Evolutionary conservation across 1,140 invertebrate species (phyloP).

Genomic region (Hyposmocoma kahamanoa): DNA sequence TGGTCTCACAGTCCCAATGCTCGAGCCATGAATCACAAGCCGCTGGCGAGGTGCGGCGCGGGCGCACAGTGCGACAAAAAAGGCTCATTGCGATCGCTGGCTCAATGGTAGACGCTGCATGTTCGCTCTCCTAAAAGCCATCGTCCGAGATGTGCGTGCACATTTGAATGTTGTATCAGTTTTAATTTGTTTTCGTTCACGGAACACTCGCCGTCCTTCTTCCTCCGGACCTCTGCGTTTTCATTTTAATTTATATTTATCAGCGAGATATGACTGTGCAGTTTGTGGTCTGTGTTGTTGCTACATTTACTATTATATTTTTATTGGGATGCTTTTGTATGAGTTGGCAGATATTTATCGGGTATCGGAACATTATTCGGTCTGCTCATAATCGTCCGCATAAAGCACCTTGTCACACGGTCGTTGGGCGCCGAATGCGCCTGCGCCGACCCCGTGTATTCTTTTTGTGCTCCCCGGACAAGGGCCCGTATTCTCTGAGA

Average conservation of each 20-base stretch:
- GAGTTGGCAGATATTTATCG: slow-evolving; percentile 72
- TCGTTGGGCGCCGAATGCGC: slow-evolving; percentile 64
- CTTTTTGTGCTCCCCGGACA: slow-evolving; percentile 62
- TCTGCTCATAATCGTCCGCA: slow-evolving; percentile 68
- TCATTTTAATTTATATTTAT: slow-evolving; percentile 61
- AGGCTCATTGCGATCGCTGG: slow-evolving; percentile 9
- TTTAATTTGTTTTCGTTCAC: slow-evolving; percentile 42
- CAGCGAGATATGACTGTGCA: slow-evolving; percentile 64
- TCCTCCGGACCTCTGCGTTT: slow-evolving; percentile 36
- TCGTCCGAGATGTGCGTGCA: slow-evolving; percentile 18
- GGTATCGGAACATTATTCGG: slow-evolving; percentile 70
- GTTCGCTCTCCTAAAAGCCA: slow-evolving; percentile 24
- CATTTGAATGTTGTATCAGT: slow-evolving; percentile 32
- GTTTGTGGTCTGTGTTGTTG: slow-evolving; percentile 64
- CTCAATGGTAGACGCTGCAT: no score
- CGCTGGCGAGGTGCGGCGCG: background rate
- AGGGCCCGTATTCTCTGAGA: slow-evolving; percentile 63
- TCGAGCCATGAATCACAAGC: slow-evolving; percentile 18
- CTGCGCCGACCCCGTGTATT: slow-evolving; percentile 44
- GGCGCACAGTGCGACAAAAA: slow-evolving; percentile 19
- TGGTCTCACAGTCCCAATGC: slow-evolving; percentile 12
- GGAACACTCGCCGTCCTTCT: slow-evolving; percentile 25
- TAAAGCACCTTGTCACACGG: slow-evolving; percentile 73
- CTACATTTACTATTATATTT: slow-evolving; percentile 63
- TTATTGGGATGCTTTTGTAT: slow-evolving; percentile 56